Conservation (phyloP, 1,140 invertebrate genomes). For the Prorops nasuta region DNA sequence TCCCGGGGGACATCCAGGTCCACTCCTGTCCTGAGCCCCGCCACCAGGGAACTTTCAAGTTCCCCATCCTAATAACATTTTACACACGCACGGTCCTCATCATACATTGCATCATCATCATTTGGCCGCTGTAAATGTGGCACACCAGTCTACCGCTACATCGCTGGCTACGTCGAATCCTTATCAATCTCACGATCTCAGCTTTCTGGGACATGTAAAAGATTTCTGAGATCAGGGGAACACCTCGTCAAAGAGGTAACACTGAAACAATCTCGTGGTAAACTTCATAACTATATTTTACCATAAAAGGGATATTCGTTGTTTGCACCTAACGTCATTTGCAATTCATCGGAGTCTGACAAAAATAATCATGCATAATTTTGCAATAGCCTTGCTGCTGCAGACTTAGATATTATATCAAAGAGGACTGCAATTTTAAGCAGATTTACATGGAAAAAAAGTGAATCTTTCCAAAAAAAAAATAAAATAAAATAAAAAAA, state of each 20-base stretch:
- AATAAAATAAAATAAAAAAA: not conserved
- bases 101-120: slow-evolving; percentile 43
- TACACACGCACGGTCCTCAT: slow-evolving; percentile 48
- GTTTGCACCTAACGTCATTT: no score
- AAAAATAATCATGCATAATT: no score
- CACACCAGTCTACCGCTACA: slow-evolving; percentile 46
- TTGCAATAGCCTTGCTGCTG: no score
- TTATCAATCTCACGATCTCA: slow-evolving; percentile 51
- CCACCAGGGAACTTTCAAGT: slow-evolving; percentile 57
- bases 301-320: no score
- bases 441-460: no score
- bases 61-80: slow-evolving; percentile 53
- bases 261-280: slow-evolving; percentile 10
- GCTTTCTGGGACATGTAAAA: slow-evolving; percentile 52
- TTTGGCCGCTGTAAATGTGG: slow-evolving; percentile 43
- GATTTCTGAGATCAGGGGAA: slow-evolving; percentile 51
- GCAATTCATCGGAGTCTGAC: no score
- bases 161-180: slow-evolving; percentile 38
- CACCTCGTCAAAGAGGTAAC: slow-evolving; percentile 42
- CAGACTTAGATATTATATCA: no score
- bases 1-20: slow-evolving; percentile 49
- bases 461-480: no score
- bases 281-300: no score
- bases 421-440: no score
- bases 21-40: slow-evolving; percentile 57